phyloP scores from a whole-genome alignment of 2,113 vertebrate species.

The Colistium nudipinnis region DNA sequence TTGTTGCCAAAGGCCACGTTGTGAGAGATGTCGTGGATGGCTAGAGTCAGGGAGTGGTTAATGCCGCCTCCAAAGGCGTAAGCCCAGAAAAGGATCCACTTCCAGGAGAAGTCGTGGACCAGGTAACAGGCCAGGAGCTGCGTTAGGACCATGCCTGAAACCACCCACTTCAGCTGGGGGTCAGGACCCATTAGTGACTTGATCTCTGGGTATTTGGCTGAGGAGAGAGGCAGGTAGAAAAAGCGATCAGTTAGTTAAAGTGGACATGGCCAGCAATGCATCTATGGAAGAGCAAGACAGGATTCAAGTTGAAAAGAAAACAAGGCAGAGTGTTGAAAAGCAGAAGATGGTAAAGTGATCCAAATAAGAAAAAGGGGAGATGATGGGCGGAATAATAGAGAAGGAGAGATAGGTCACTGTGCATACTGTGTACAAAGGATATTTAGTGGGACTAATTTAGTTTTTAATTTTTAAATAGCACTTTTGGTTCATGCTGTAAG shows the following conservation, averaged over 20 bases:
- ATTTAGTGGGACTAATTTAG: not conserved
- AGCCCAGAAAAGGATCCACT: conserved; percentile 97
- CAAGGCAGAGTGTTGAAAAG: not conserved
- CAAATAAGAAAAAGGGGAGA: not conserved
- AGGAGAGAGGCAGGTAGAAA: conserved; percentile 29
- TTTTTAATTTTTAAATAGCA: not conserved
- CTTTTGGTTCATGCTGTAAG: not conserved
- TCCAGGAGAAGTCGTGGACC: conserved; percentile 88
- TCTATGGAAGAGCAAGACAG: not conserved
- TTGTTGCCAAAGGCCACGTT: conserved; percentile 94
- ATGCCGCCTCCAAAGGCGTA: conserved; percentile 93
- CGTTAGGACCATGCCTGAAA: conserved; percentile 88
- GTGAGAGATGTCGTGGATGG: conserved; percentile 98
- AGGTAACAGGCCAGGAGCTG: conserved; percentile 92
- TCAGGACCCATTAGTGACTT: conserved; percentile 95
- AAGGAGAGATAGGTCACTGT: not conserved
- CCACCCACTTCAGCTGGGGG: conserved; percentile 93
- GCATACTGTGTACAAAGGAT: not conserved
- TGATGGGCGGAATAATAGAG: not conserved
- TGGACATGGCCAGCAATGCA: not conserved
- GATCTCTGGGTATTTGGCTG: conserved; percentile 96
- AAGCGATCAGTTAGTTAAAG: not conserved
- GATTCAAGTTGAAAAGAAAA: not conserved
- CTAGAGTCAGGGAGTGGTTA: conserved; percentile 94
- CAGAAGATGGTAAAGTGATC: not conserved